Evolutionary conservation across 2,888 invertebrate species (phyloP), one percentile per base, ranked within the genome.

Genomic region (Pollenia angustigena): DNA sequence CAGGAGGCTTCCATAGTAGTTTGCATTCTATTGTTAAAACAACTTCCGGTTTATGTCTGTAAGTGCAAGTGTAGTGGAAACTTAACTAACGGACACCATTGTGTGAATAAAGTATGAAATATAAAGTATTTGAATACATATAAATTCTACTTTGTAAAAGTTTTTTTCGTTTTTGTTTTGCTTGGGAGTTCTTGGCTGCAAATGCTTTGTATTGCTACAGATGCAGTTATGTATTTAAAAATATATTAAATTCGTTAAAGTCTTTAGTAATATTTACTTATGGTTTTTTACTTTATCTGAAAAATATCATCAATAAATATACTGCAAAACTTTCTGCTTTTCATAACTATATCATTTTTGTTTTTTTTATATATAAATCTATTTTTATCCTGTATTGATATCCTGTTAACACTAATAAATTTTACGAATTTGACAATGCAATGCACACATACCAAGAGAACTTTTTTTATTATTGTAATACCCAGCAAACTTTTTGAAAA

Each of bases 321-420:
- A 23, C 3, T 9, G 23, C 32, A 52, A 32, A 58, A 48, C 23
- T 75, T 60, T 75, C 11, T 74, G 64, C 32, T 68, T 72, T 79
- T 74, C 46, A 69, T 46, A 32, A 52, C 60, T 58, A 40, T 50
- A 58, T 79, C 2, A 23, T 23, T 23, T 80, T 75, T 79, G 48
- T 46, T 12, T 68, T 52, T 66, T 74, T 56, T 58, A 76, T 32
- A 62, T 58, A 76, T 32, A 56, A 60, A 56, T 82, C 54, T 75
- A 75, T 81, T 79, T 83, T 81, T 66, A 78, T 85, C 72, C 79
- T 81, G 79, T 81, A 81, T 85, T 88, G 88, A 88, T 89, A 89
- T 89, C 88, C 89, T 89, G 89, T 89, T 89, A 89, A 88, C 88
- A 87, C 86, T 89, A 89, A 89, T 89, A 89, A 89, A 89, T 89